A percentile compares a stretch with the other conserved stretches of the same genome.
phyloP scores from a whole-genome alignment of 1,140 invertebrate species.

The Drosophila gunungcola region DNA sequence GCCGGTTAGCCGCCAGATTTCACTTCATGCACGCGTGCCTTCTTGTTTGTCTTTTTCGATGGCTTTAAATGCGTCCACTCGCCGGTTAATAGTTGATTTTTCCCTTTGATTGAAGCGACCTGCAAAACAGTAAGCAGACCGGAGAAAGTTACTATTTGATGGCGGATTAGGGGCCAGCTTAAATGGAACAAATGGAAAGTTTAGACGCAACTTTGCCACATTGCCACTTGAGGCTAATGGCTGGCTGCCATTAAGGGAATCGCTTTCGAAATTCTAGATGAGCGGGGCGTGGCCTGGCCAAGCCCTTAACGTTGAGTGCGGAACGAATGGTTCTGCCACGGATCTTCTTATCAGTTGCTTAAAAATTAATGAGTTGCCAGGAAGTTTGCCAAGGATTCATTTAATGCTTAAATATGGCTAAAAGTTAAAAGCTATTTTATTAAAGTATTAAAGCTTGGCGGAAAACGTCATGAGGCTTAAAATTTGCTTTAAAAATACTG shows the following conservation, averaged over 20 bases:
- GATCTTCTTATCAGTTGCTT: conserved; percentile 31
- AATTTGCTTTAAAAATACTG: too few relatives aligned
- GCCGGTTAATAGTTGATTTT: conserved; percentile 39
- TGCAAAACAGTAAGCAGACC: conserved; percentile 27
- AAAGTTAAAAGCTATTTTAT: neutral
- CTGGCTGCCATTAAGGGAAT: conserved; percentile 30
- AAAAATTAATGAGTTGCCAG: conserved; percentile 37
- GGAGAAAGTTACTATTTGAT: conserved; percentile 59
- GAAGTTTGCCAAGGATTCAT: conserved; percentile 16
- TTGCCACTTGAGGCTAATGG: conserved; percentile 47
- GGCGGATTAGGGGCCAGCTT: conserved; percentile 39
- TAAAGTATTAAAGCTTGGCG: too few relatives aligned
- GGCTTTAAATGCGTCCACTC: conserved; percentile 49
- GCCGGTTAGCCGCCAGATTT: conserved; percentile 49
- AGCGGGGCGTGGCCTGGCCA: conserved; percentile 23
- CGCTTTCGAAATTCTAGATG: conserved; percentile 44
- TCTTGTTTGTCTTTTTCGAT: conserved; percentile 33
- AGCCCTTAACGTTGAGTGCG: conserved; percentile 28
- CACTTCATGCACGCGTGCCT: conserved; percentile 59
- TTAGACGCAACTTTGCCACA: conserved; percentile 45
- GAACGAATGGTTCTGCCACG: conserved; percentile 4
- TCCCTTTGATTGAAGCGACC: conserved; percentile 21
- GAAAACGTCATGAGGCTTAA: too few relatives aligned
- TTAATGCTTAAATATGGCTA: too few relatives aligned
- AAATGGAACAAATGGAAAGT: conserved; percentile 53